Evolutionary conservation across 2,113 vertebrate species (phyloP), one percentile per base, ranked within the genome.

Genomic region (Misgurnus mizolepis): DNA sequence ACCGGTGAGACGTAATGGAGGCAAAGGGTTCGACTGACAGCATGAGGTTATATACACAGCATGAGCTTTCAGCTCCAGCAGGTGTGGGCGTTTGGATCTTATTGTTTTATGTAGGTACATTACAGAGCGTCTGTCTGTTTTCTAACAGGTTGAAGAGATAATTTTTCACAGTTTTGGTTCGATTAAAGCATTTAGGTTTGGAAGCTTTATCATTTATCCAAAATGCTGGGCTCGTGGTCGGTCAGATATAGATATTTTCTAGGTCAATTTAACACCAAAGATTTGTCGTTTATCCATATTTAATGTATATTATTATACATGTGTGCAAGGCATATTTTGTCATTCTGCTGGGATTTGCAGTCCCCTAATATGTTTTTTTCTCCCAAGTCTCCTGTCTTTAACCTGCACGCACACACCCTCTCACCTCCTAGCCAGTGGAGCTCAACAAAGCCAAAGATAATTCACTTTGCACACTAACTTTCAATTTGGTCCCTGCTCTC

Each of bases 381-480:
- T n/a, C n/a, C n/a, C n/a, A n/a, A n/a, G n/a, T 76, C 84, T 88
- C 83, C 85, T 87, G 80, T 79, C 83, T 82, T 82, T 72, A 53
- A 70, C 5, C 73, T 53, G 81, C 79, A 82, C 66, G 81, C 81
- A 78, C 75, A 68, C 70, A 80, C 80, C 60, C 76, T 67, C 71
- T 81, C 81, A 80, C 78, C 85, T 40, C 67, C 39, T 67, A 67
- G 69, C 68, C 83, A 82, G 77, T 78, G 72, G 82, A 70, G 88
- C 85, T 81, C 81, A 85, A 62, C 79, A 64, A 68, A 89, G 86
- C 88, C 86, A 83, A 78, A 85, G 81, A 89, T 91, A 89, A 90
- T 90, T 91, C 81, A 87, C 84, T 91, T 89, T 89, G 84, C 86
- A 83, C 83, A 79, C 85, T 85, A 85, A 87, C 83, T 88, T 89